These are phyloP conservation scores for Nomada ruficornis DNA, from an alignment of 2,888 invertebrate species.

Conservation along the genomic window DNA sequence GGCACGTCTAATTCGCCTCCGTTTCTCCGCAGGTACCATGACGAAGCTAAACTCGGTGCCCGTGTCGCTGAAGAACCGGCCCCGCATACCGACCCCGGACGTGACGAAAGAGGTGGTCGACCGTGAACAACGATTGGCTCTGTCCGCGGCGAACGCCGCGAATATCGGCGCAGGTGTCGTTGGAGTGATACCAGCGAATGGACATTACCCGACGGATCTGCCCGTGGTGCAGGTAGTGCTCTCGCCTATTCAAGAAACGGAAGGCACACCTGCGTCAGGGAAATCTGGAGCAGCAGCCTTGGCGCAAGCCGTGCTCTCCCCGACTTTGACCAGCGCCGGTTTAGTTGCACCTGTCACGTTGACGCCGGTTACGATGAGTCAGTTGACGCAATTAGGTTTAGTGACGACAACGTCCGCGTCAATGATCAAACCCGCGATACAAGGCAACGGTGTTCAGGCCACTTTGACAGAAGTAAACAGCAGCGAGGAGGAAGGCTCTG, in stretches of 20 bases:
- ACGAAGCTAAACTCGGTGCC: slow-evolving; percentile 89
- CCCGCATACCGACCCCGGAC: slow-evolving; percentile 95
- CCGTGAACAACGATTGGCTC: slow-evolving; percentile 88
- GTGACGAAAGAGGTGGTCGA: slow-evolving; percentile 92
- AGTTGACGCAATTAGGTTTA: slow-evolving; percentile 86
- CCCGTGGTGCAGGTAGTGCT: slow-evolving; percentile 91
- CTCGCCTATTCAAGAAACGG: slow-evolving; percentile 94
- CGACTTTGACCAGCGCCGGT: slow-evolving; percentile 86
- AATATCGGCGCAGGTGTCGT: slow-evolving; percentile 87
- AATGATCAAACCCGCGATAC: slow-evolving; percentile 61
- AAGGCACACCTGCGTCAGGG: slow-evolving; percentile 85
- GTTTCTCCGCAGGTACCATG: slow-evolving; percentile 86
- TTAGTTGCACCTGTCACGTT: slow-evolving; percentile 84
- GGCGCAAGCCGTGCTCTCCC: slow-evolving; percentile 91
- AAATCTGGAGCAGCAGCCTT: slow-evolving; percentile 90
- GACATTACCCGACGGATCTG: slow-evolving; percentile 86
- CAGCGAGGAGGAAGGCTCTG: slow-evolving; percentile 80
- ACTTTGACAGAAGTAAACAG: slow-evolving; percentile 79
- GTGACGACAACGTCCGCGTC: slow-evolving; percentile 85
- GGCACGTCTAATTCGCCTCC: slow-evolving; percentile 19
- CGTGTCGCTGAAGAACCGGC: slow-evolving; percentile 90
- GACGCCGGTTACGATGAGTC: slow-evolving; percentile 87
- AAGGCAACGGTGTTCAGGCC: slow-evolving; percentile 68
- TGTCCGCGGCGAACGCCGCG: slow-evolving; percentile 82
- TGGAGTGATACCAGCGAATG: slow-evolving; percentile 87